Percentiles rank a stretch among this genome's conserved stretches.
Conservation (phyloP, 2,888 invertebrate genomes). For the Sipha maydis region DNA sequence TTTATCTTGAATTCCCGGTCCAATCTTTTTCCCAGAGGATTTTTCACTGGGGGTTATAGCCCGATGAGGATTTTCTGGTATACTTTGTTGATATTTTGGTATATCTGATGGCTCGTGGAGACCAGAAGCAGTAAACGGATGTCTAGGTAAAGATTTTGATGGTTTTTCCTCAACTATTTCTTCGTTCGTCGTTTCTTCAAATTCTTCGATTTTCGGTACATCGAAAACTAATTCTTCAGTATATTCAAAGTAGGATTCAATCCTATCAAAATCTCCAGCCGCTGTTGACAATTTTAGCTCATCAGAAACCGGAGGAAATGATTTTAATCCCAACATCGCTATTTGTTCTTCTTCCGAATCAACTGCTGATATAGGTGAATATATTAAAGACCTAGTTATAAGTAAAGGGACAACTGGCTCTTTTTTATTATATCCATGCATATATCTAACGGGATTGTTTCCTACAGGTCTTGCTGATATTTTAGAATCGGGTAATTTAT, state of each 20-base stretch:
- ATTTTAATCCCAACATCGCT: slow-evolving; percentile 42
- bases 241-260: neutral
- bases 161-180: neutral
- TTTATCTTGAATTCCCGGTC: slow-evolving; percentile 1
- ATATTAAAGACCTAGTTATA: slow-evolving; percentile 36
- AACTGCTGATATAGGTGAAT: slow-evolving; percentile 35
- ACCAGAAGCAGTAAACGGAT: slow-evolving; percentile 64
- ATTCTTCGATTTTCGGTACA: neutral
- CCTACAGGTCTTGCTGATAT: neutral
- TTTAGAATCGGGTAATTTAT: slow-evolving; percentile 65
- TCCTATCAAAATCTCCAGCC: slow-evolving; percentile 48
- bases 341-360: slow-evolving; percentile 54
- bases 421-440: slow-evolving; percentile 57
- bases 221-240: slow-evolving; percentile 42
- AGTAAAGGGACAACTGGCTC: slow-evolving; percentile 1
- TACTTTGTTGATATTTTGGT: slow-evolving; percentile 76
- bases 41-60: slow-evolving; percentile 6
- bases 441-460: slow-evolving; percentile 44
- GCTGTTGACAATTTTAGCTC: slow-evolving; percentile 58
- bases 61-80: slow-evolving; percentile 63
- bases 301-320: slow-evolving; percentile 61
- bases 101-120: slow-evolving; percentile 80
- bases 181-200: neutral
- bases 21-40: neutral
- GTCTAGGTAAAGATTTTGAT: neutral